phyloP scores from a whole-genome alignment of 2,888 invertebrate species.

The Eulithis prunata region DNA sequence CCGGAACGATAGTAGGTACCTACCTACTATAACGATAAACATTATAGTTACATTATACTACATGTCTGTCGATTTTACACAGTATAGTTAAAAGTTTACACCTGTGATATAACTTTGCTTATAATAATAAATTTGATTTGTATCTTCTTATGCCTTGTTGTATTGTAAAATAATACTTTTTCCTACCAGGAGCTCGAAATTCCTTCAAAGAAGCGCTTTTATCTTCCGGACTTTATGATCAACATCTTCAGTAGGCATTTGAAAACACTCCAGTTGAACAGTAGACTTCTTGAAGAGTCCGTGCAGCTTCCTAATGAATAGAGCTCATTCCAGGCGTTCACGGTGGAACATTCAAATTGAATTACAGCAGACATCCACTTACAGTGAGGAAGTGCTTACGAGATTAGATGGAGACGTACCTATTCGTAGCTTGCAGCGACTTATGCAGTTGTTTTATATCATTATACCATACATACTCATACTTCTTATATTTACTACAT shows the following conservation, averaged over 20 bases:
- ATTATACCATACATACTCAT: too few relatives aligned
- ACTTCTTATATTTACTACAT: too few relatives aligned
- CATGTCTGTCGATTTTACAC: too few relatives aligned
- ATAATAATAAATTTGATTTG: too few relatives aligned
- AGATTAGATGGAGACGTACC: slow-evolving; percentile 39
- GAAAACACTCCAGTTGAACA: slow-evolving; percentile 15
- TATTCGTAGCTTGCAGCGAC: neutral
- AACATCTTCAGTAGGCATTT: neutral
- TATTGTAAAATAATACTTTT: too few relatives aligned
- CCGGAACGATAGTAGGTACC: too few relatives aligned
- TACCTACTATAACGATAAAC: neutral
- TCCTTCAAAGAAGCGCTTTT: too few relatives aligned
- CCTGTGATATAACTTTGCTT: too few relatives aligned
- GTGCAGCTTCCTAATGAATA: slow-evolving; percentile 42
- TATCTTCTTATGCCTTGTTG: too few relatives aligned
- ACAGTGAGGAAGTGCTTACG: slow-evolving; percentile 49
- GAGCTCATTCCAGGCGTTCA: slow-evolving; percentile 44
- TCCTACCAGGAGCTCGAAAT: too few relatives aligned
- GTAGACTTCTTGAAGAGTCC: slow-evolving; percentile 31
- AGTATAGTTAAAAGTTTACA: too few relatives aligned
- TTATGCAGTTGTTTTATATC: slow-evolving; percentile 9
- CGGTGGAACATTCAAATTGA: slow-evolving; percentile 53
- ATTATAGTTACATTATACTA: too few relatives aligned
- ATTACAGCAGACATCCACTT: slow-evolving; percentile 51
- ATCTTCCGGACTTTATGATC: neutral